Base-by-base conservation (phyloP, 2,888 invertebrate genomes). In the Ormyrus labotus region DNA sequence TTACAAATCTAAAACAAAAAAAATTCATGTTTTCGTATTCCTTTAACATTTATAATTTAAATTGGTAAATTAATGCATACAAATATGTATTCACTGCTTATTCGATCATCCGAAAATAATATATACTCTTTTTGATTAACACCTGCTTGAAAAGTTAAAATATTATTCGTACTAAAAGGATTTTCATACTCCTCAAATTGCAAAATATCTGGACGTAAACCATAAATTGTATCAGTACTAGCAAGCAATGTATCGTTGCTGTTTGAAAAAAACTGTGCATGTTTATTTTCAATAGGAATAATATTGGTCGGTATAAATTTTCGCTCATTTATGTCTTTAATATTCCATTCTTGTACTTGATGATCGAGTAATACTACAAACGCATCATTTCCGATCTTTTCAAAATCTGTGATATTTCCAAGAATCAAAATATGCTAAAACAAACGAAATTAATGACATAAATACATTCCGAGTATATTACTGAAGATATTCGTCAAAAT, bases 41-140 rank as follows among this genome's bases (percentile, higher is more conserved):
- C 3, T 34, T 34, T 3, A 34, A 34, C 34, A 3, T 34, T 61
- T 45, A 69, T 72, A 64, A 55, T 58, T 51, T 65, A 68, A 72
- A 63, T n/a, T 51, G 47, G 50, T 61, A 65, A n/a, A 55, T 76
- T 34, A 47, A 1, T 67, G 86, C 88, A 87, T 65, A 89, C 89
- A 13, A 87, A 87, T 75, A 88, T 82, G 45, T 85, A 83, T 82
- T 88, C 82, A n/a, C 80, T 75, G 81, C 85, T 85, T 11, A 85
- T 8, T 34, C 83, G 74, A 61, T 85, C 81, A 60, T 87, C 84
- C 55, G 86, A 85, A 61, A 85, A 83, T 58, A 88, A 50, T 61
- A 85, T 86, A 58, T 82, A 80, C 76, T 87, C 85, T 13, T 72
- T 87, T 73, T 81, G 45, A 50, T 83, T 83, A 48, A 86, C 72